Conservation (phyloP, 2,888 invertebrate genomes). For the Diploptera punctata region DNA sequence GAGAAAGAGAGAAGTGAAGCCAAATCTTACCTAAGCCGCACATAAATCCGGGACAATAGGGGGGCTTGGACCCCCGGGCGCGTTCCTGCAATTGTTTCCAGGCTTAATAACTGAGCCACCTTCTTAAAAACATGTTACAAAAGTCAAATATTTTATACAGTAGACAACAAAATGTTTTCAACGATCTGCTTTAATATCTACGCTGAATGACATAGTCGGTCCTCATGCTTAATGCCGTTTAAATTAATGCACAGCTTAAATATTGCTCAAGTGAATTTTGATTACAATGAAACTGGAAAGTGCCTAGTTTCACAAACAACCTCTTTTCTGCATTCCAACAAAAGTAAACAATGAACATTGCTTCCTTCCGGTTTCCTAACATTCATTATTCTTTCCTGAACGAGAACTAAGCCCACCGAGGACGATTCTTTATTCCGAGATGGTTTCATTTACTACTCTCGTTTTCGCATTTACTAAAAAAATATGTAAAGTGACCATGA, state of each 20-base stretch:
- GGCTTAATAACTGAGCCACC: slow-evolving; percentile 33
- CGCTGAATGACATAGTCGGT: slow-evolving; percentile 9
- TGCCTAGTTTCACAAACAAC: background rate
- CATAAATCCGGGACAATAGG: slow-evolving; percentile 40
- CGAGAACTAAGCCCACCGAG: background rate
- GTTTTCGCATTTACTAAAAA: too few species aligned
- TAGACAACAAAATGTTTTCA: slow-evolving; percentile 34
- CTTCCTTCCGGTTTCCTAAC: background rate
- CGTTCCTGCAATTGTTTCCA: slow-evolving; percentile 38
- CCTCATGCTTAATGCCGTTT: background rate
- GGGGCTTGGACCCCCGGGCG: slow-evolving; percentile 12
- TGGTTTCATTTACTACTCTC: too few species aligned
- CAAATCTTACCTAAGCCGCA: slow-evolving; percentile 42
- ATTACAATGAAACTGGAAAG: slow-evolving; percentile 11
- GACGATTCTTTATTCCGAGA: too few species aligned
- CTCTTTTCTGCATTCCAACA: background rate
- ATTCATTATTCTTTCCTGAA: slow-evolving; percentile 3
- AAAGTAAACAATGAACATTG: slow-evolving; percentile 14
- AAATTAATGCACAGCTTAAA: slow-evolving; percentile 25
- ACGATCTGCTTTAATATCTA: slow-evolving; percentile 14
- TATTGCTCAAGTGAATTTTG: slow-evolving; percentile 20
- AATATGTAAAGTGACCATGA: too few species aligned
- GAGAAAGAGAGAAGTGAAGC: slow-evolving; percentile 1
- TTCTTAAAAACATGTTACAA: slow-evolving; percentile 38
- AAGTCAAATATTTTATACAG: slow-evolving; percentile 39